Evolutionary conservation across 2,888 invertebrate species (phyloP).

Genomic region (Drosophila mimica): DNA sequence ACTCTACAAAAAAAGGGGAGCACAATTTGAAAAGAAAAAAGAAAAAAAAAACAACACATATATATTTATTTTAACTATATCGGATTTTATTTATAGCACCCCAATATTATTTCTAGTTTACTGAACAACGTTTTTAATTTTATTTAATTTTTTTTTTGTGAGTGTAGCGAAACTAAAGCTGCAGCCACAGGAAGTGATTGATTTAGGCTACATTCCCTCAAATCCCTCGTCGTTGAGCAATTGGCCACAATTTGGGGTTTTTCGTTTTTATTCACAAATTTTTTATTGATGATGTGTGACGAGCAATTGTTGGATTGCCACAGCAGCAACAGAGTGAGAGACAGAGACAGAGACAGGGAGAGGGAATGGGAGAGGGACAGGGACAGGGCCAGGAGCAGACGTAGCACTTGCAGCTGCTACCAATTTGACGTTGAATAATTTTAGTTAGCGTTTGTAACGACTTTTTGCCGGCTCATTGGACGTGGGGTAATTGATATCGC

Average conservation of each 20-base stretch:
- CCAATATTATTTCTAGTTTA: background rate
- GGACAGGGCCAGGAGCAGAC: background rate
- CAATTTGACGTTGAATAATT: conserved; percentile 30
- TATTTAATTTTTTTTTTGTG: background rate
- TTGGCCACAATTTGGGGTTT: conserved; percentile 68
- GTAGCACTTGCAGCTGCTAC: conserved; percentile 32
- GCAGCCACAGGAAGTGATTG: conserved; percentile 74
- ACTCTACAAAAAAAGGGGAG: background rate
- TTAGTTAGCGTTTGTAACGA: conserved; percentile 32
- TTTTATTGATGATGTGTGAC: conserved; percentile 78
- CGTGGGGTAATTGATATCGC: conserved; percentile 67
- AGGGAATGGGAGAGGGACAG: too few species aligned
- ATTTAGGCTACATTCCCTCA: conserved; percentile 58
- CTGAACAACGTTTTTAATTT: background rate
- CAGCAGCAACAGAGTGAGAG: background rate
- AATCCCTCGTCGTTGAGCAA: conserved; percentile 31
- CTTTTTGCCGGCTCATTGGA: conserved; percentile 65
- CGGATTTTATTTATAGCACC: background rate
- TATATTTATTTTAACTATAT: background rate
- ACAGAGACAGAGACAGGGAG: background rate
- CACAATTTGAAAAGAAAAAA: background rate
- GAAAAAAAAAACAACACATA: accelerated
- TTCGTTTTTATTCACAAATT: conserved; percentile 59
- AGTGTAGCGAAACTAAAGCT: conserved; percentile 44
- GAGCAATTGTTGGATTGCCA: conserved; percentile 31